A percentile compares a stretch with the other conserved stretches of the same genome.
phyloP scores from a whole-genome alignment of 2,888 invertebrate species.

The Diarsia rubi region DNA sequence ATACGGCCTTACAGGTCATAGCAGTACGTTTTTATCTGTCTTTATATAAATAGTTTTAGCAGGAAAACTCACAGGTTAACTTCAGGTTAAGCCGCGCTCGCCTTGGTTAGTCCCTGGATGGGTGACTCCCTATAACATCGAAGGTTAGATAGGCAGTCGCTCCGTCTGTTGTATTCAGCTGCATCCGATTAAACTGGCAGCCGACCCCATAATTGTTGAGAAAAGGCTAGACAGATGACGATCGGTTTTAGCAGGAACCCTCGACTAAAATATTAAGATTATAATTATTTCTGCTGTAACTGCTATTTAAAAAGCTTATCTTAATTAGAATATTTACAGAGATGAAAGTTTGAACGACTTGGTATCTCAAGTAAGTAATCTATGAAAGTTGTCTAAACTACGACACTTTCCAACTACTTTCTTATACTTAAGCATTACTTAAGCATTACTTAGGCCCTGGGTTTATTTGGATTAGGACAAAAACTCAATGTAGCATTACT shows the following conservation, averaged over 20 bases:
- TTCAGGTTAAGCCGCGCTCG: no score
- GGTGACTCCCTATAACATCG: no score
- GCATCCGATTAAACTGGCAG: no score
- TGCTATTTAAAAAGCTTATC: conserved; percentile 41
- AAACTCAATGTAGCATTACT: no score
- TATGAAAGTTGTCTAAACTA: conserved; percentile 60
- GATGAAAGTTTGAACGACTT: conserved; percentile 49
- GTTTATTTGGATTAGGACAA: no score
- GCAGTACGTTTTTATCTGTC: conserved; percentile 1
- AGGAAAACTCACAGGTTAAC: no score
- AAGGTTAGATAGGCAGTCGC: no score
- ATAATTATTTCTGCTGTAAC: background rate
- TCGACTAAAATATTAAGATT: background rate
- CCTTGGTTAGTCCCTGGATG: no score
- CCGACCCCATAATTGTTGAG: no score
- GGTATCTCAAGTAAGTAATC: conserved; percentile 27
- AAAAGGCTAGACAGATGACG: no score
- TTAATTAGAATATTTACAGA: conserved; percentile 48
- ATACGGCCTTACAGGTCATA: background rate
- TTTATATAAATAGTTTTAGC: background rate
- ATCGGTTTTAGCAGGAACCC: background rate
- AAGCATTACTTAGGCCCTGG: no score
- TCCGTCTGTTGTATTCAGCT: no score
- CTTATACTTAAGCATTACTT: conserved; percentile 28
- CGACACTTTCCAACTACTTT: conserved; percentile 51